Conservation (phyloP, 2,113 vertebrate species). For the Gobiocypris rarus region DNA sequence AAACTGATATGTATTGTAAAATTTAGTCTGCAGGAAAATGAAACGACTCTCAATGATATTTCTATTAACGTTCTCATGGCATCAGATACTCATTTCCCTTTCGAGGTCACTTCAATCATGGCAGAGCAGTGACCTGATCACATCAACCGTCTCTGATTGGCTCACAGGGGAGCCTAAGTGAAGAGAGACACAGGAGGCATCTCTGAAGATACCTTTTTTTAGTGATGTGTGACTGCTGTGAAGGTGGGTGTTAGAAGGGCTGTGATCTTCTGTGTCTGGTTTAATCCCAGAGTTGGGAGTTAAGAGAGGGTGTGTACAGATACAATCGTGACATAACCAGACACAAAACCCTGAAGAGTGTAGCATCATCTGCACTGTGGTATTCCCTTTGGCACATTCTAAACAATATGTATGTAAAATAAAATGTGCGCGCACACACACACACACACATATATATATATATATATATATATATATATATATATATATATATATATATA, state of each 20-base stretch:
- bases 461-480: no score
- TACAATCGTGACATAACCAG: not conserved
- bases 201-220: constrained; percentile 46
- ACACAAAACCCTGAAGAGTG: not conserved
- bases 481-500: no score
- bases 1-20: not conserved
- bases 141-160: constrained; percentile 55
- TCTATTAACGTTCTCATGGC: constrained; percentile 55
- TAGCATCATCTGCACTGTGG: not conserved
- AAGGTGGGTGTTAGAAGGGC: constrained; percentile 34
- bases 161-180: not conserved
- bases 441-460: no score
- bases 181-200: not conserved
- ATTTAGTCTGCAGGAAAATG: not conserved
- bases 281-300: not conserved
- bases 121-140: constrained; percentile 63
- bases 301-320: not conserved
- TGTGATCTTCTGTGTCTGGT: constrained; percentile 19
- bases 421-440: no score
- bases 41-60: constrained; percentile 41
- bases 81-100: constrained; percentile 44
- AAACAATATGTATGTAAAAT: no score
- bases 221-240: constrained; percentile 33
- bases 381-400: not conserved
- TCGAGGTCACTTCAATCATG: constrained; percentile 59